Percentiles rank a stretch among this genome's conserved stretches.
Evolutionary conservation across 2,888 invertebrate genomes (phyloP).

Genomic region (Euzetes globulus): DNA sequence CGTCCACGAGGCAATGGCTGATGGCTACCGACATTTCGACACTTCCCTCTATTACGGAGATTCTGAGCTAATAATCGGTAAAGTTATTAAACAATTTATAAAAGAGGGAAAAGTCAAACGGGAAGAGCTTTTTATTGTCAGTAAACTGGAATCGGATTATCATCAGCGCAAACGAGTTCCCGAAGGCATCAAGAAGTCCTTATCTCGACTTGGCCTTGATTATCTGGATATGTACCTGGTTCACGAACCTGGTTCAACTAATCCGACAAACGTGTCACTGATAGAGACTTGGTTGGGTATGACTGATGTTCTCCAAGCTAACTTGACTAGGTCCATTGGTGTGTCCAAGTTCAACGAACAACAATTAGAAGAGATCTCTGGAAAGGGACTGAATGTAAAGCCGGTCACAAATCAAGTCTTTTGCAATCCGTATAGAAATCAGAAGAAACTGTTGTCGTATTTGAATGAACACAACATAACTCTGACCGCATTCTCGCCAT

Average conservation of each 20-base stretch:
- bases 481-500: conserved; percentile 47
- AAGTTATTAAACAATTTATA: conserved; percentile 47
- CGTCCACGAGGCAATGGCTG: conserved; percentile 3
- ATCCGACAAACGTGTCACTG: conserved; percentile 45
- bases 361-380: conserved; percentile 46
- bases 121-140: conserved; percentile 46
- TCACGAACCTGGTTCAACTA: conserved; percentile 47
- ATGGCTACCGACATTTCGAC: conserved; percentile 32
- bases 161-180: neutral
- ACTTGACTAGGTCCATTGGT: conserved; percentile 46
- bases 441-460: conserved; percentile 45
- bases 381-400: conserved; percentile 44
- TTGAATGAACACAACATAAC: conserved; percentile 45
- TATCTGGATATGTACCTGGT: conserved; percentile 48
- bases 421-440: conserved; percentile 45
- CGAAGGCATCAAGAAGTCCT: conserved; percentile 41
- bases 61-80: conserved; percentile 49
- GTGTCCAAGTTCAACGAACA: conserved; percentile 48
- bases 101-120: conserved; percentile 45
- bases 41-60: conserved; percentile 37
- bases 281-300: conserved; percentile 48
- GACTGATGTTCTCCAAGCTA: conserved; percentile 46
- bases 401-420: conserved; percentile 47
- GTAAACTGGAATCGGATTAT: conserved; percentile 43
- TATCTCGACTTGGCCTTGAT: conserved; percentile 46